Conservation (phyloP, 1,140 invertebrate genomes). For the Wiebesia pumilae region DNA sequence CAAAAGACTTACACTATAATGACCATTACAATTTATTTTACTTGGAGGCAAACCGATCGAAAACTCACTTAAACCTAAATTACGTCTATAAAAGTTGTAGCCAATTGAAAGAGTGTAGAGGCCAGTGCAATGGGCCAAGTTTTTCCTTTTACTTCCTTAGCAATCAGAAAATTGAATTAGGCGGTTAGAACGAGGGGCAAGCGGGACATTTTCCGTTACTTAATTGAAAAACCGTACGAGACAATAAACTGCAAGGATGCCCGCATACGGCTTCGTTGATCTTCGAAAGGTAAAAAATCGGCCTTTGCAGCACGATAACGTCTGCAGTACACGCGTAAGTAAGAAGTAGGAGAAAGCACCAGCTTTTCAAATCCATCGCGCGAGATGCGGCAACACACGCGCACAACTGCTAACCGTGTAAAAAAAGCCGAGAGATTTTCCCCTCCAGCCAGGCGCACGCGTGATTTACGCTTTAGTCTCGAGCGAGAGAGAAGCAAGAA, state of each 20-base stretch:
- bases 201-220: not conserved
- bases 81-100: not conserved
- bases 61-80: not conserved
- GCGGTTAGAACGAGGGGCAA: not conserved
- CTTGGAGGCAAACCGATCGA: too few species aligned
- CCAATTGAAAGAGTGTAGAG: not conserved
- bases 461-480: conserved; percentile 32
- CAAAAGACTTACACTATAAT: not conserved
- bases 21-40: not conserved
- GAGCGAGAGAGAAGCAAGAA: conserved; percentile 38
- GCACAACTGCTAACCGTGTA: conserved; percentile 7
- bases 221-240: not conserved
- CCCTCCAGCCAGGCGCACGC: not conserved
- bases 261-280: not conserved
- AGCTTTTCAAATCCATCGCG: not conserved
- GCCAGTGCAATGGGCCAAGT: too few species aligned
- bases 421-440: conserved; percentile 7
- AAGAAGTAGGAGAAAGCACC: not conserved
- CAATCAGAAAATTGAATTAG: not conserved
- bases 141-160: not conserved
- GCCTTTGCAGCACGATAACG: not conserved
- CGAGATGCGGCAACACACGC: not conserved
- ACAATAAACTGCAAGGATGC: not conserved
- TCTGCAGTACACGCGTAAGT: not conserved
- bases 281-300: not conserved